Percentiles rank a stretch among this genome's conserved stretches.
phyloP scores from a whole-genome alignment of 30 jellyfish, hydroid and myxozoan species.

The Cassiopea xamachana region DNA sequence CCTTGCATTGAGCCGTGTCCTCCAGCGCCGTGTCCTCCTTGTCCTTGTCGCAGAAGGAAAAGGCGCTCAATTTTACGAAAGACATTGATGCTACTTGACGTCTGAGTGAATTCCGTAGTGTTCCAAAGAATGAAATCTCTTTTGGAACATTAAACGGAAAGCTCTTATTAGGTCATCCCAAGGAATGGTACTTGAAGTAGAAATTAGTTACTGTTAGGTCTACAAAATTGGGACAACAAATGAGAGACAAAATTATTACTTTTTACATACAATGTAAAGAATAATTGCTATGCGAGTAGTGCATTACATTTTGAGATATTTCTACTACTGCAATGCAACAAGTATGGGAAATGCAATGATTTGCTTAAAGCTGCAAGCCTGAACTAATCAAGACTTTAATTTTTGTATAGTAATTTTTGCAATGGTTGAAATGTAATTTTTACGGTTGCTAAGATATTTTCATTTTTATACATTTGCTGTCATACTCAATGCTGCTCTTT shows the following conservation, averaged over 20 bases:
- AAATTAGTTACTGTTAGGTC: too few species aligned
- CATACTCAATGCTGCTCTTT: background rate
- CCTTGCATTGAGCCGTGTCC: slow-evolving; percentile 80
- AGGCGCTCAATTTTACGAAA: slow-evolving; percentile 42
- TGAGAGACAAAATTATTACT: too few species aligned
- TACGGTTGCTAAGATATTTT: background rate
- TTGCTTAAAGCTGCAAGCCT: too few species aligned
- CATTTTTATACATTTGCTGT: background rate
- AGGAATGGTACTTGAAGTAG: too few species aligned
- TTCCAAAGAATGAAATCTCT: background rate
- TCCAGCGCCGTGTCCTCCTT: slow-evolving; percentile 71
- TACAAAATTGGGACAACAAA: too few species aligned
- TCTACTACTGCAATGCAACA: too few species aligned
- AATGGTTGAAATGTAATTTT: background rate
- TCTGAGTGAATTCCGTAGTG: background rate
- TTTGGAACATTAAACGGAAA: background rate
- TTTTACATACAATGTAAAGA: too few species aligned
- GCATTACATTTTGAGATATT: too few species aligned
- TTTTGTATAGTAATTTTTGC: slow-evolving; percentile 15
- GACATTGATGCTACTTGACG: slow-evolving; percentile 15
- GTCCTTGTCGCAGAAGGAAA: slow-evolving; percentile 56
- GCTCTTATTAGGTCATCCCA: background rate
- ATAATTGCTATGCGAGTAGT: too few species aligned
- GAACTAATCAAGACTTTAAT: background rate
- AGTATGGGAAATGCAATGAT: too few species aligned